phyloP scores from a whole-genome alignment of 2,113 vertebrate species.

The Sturnira hondurensis region DNA sequence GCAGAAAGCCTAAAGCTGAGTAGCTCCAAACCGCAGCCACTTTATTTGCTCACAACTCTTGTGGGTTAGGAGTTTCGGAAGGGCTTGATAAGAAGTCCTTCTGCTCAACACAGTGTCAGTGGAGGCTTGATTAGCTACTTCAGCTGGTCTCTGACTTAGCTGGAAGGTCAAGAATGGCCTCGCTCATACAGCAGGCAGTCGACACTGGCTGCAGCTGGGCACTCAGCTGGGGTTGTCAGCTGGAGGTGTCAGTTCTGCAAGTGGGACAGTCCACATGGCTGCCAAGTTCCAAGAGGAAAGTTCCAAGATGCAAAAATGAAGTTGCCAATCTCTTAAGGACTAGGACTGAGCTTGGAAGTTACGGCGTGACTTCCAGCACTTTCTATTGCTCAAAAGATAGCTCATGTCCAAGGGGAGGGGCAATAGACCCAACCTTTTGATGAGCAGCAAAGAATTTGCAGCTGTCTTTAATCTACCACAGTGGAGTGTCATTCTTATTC shows the following conservation, averaged over 20 bases:
- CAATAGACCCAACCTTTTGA: neutral
- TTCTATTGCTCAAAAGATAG: neutral
- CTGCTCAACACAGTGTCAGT: neutral
- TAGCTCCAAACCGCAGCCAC: neutral
- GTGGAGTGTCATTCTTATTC: neutral
- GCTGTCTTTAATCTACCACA: neutral
- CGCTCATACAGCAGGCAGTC: neutral
- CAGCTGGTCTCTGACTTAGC: neutral
- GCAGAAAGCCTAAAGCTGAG: neutral
- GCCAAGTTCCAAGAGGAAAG: neutral
- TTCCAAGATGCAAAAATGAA: neutral
- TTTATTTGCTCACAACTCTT: neutral
- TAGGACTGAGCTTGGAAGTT: neutral
- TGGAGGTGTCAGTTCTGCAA: neutral
- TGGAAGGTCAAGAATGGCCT: neutral
- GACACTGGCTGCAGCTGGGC: no score
- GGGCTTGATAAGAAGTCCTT: neutral
- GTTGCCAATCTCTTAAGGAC: neutral
- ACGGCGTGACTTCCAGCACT: neutral
- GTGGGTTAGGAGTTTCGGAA: neutral
- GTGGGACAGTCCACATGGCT: neutral
- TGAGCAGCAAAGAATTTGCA: neutral
- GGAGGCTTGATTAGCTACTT: neutral
- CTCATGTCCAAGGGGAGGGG: neutral
- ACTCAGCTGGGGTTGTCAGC: neutral